These are phyloP conservation scores for Drosophila imparisetae DNA, from an alignment of 2,888 invertebrate species.

Conservation along the genomic window DNA sequence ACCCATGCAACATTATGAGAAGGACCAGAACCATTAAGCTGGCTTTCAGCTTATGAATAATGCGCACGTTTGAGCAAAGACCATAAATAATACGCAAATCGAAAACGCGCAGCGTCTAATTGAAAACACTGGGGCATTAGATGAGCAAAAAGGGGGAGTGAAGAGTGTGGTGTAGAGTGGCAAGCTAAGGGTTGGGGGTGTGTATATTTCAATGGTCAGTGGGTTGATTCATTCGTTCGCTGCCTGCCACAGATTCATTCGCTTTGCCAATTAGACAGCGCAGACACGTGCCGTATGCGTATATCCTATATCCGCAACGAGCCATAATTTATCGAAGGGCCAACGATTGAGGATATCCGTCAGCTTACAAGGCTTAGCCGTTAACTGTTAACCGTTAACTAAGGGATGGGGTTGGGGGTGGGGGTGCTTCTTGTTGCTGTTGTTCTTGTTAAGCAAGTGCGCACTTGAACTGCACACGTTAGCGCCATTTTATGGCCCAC, in stretches of 20 bases:
- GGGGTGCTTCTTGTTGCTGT: background rate
- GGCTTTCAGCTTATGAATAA: constrained; percentile 75
- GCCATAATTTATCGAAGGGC: constrained; percentile 64
- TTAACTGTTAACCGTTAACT: constrained; percentile 64
- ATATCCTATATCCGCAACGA: constrained; percentile 72
- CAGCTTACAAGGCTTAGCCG: constrained; percentile 74
- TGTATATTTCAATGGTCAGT: constrained; percentile 48
- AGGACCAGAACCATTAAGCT: constrained; percentile 69
- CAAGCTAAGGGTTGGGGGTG: background rate
- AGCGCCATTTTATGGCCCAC: constrained; percentile 59
- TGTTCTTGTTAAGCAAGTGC: constrained; percentile 60
- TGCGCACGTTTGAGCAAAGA: constrained; percentile 74
- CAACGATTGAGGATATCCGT: constrained; percentile 70
- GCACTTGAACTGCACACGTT: constrained; percentile 76
- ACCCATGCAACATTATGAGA: constrained; percentile 20
- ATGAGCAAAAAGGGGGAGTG: background rate
- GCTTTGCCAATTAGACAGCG: constrained; percentile 74
- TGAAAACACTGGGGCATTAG: constrained; percentile 66
- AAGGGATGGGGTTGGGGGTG: constrained; percentile 1
- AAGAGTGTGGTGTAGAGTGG: background rate
- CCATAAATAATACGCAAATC: constrained; percentile 79
- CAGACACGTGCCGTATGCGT: constrained; percentile 78
- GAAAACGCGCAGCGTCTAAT: constrained; percentile 76
- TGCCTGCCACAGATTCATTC: constrained; percentile 58
- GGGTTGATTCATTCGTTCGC: constrained; percentile 28